Percentiles rank a stretch among this genome's conserved stretches.
phyloP scores from a whole-genome alignment of 1,140 invertebrate genomes.

The Apolygus lucorum region DNA sequence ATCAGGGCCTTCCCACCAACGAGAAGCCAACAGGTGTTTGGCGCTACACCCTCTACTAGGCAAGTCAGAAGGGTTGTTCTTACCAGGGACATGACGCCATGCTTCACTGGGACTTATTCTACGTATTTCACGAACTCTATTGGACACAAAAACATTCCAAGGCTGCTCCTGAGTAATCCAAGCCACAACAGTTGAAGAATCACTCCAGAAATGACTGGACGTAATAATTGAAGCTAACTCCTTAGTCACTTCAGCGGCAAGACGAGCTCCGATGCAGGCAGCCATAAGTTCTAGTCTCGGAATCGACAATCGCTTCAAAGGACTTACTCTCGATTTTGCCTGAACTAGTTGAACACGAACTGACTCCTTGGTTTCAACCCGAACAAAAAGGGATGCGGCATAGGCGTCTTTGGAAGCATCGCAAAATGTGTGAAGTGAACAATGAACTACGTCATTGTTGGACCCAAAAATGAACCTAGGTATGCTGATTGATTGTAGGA shows the following conservation, averaged over 20 bases:
- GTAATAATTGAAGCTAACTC: not conserved
- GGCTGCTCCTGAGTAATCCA: slow-evolving; percentile 3
- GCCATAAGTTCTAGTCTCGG: slow-evolving; percentile 41
- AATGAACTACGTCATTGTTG: not conserved
- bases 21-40: slow-evolving; percentile 34
- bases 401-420: slow-evolving; percentile 36
- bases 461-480: not conserved
- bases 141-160: slow-evolving; percentile 4
- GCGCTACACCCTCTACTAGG: slow-evolving; percentile 38
- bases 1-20: slow-evolving; percentile 40
- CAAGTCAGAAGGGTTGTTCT: slow-evolving; percentile 34
- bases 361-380: slow-evolving; percentile 34
- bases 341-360: slow-evolving; percentile 31
- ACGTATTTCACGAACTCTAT: slow-evolving; percentile 8
- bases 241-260: slow-evolving; percentile 22
- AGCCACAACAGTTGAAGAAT: not conserved
- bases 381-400: slow-evolving; percentile 33
- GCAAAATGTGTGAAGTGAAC: slow-evolving; percentile 35
- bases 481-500: not conserved
- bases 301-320: slow-evolving; percentile 37
- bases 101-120: no score
- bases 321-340: slow-evolving; percentile 37
- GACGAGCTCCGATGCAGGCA: slow-evolving; percentile 36
- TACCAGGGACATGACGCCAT: slow-evolving; percentile 18
- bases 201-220: not conserved